These are phyloP conservation scores for Chrysodeixis includens DNA, from an alignment of 2,888 invertebrate species.

Conservation along the genomic window DNA sequence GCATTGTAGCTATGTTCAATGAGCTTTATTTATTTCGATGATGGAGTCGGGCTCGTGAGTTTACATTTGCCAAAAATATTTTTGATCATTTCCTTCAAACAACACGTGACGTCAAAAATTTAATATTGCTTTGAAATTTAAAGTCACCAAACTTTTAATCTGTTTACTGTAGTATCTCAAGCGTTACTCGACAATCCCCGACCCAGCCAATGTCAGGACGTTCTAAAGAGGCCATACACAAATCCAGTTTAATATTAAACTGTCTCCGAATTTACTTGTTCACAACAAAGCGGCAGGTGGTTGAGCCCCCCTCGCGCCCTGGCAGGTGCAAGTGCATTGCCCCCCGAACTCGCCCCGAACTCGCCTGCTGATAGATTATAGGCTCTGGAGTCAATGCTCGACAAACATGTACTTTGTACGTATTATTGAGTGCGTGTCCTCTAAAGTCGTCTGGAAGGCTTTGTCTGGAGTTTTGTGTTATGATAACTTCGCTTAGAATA, in stretches of 20 bases:
- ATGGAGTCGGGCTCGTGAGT: not conserved
- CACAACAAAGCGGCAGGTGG: constrained; percentile 71
- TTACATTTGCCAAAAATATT: not conserved
- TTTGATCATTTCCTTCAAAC: not conserved
- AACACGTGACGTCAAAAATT: not conserved
- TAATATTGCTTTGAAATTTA: not conserved
- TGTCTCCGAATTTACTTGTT: constrained; percentile 58
- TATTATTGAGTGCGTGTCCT: constrained; percentile 46
- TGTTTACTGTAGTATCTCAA: constrained; percentile 23
- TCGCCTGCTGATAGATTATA: constrained; percentile 50
- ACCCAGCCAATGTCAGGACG: constrained; percentile 33
- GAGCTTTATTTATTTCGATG: not conserved
- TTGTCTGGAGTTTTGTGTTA: constrained; percentile 8
- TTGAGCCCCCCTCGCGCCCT: constrained; percentile 38
- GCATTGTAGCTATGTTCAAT: not conserved
- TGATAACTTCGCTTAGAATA: not conserved
- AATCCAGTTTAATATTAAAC: constrained; percentile 54
- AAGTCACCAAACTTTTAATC: constrained; percentile 36
- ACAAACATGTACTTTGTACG: constrained; percentile 27
- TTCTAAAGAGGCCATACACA: constrained; percentile 44
- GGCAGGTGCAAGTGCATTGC: constrained; percentile 71
- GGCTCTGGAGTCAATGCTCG: constrained; percentile 44
- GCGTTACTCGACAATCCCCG: constrained; percentile 15
- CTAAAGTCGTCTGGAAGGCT: constrained; percentile 30
- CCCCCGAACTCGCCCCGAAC: constrained; percentile 62